Conservation (phyloP, 2,888 invertebrate genomes). For the Leptinotarsa juncta region DNA sequence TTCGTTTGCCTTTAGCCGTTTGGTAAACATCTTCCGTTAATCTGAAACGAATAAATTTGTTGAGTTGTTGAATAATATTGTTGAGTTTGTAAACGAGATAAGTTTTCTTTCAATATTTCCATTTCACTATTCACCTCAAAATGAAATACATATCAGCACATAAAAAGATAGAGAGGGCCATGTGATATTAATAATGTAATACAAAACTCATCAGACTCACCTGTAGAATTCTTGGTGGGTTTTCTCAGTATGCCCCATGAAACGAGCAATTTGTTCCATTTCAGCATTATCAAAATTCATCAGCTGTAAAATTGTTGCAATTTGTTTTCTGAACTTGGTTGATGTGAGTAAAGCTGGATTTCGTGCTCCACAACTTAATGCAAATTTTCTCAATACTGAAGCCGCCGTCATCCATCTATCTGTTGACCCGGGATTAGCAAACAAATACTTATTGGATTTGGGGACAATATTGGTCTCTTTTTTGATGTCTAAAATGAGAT, state of each 20-base stretch:
- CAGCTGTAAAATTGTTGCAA: slow-evolving; percentile 42
- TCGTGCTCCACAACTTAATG: slow-evolving; percentile 43
- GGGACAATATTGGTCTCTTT: slow-evolving; percentile 30
- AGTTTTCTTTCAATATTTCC: too few species aligned
- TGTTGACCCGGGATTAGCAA: slow-evolving; percentile 28
- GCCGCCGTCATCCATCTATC: slow-evolving; percentile 44
- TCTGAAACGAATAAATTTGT: too few species aligned
- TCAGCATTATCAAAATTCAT: slow-evolving; percentile 34
- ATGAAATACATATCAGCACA: too few species aligned
- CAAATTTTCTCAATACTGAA: slow-evolving; percentile 37
- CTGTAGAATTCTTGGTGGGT: slow-evolving; percentile 38
- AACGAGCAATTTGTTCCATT: slow-evolving; percentile 28
- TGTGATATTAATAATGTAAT: too few species aligned
- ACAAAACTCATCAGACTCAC: slow-evolving; percentile 14
- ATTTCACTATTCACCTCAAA: too few species aligned
- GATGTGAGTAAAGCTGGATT: slow-evolving; percentile 40
- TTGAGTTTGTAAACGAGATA: too few species aligned
- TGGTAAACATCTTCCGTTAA: too few species aligned
- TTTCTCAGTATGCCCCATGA: slow-evolving; percentile 43
- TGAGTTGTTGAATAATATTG: too few species aligned
- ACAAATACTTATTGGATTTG: slow-evolving; percentile 41
- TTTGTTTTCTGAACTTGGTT: slow-evolving; percentile 43
- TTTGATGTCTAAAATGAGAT: slow-evolving; percentile 26
- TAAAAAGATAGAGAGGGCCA: background rate
- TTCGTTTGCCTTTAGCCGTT: too few species aligned